Evolutionary conservation across 1,140 invertebrate genomes (phyloP).

Genomic region (Drosophila tsacasi): DNA sequence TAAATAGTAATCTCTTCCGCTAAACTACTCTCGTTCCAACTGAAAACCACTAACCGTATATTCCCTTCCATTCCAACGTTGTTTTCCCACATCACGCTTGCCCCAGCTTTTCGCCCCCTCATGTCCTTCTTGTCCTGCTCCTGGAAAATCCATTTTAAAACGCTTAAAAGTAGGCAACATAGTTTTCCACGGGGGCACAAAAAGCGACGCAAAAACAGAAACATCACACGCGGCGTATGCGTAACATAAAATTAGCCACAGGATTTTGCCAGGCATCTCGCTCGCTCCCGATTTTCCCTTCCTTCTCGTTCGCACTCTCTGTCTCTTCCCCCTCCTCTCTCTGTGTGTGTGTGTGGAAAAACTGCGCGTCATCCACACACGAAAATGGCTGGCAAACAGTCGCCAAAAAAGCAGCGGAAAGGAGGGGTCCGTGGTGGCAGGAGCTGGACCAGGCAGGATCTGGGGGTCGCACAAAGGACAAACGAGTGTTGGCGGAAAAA

Average conservation of each 20-base stretch:
- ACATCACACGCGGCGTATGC: conserved; percentile 63
- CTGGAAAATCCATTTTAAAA: conserved; percentile 48
- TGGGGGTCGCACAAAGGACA: conserved; percentile 78
- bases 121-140: not conserved
- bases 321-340: not conserved
- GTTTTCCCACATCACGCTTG: not conserved
- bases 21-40: conserved; percentile 12
- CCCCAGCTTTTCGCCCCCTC: no score
- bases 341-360: conserved; percentile 14
- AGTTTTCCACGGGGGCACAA: conserved; percentile 45
- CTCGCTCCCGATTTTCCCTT: not conserved
- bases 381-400: conserved; percentile 48
- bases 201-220: conserved; percentile 38
- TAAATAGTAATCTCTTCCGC: conserved; percentile 39
- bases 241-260: conserved; percentile 78
- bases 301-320: not conserved
- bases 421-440: not conserved
- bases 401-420: conserved; percentile 28
- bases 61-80: conserved; percentile 6
- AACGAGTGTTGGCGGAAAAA: conserved; percentile 42
- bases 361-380: conserved; percentile 54
- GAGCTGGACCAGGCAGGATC: conserved; percentile 35
- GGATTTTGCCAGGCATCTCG: conserved; percentile 43
- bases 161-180: conserved; percentile 79
- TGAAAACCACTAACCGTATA: conserved; percentile 22